Evolutionary conservation across 2,888 invertebrate genomes (phyloP).

Genomic region (Agonum fuliginosum): DNA sequence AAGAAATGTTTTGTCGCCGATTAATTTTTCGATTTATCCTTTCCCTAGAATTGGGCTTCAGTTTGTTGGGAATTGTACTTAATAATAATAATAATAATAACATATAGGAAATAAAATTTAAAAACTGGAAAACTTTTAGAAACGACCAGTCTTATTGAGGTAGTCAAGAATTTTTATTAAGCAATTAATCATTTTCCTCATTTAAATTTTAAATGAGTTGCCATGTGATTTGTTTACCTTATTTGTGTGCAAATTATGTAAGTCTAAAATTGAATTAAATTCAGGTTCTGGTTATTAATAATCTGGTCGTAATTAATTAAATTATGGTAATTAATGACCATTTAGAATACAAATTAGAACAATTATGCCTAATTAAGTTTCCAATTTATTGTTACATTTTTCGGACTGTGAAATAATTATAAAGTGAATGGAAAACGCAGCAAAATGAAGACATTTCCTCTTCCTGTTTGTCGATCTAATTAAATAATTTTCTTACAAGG

Average conservation of each 20-base stretch:
- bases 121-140: too few relatives aligned
- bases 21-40: too few relatives aligned
- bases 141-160: too few relatives aligned
- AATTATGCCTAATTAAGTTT: constrained; percentile 37
- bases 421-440: constrained; percentile 21
- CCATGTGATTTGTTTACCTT: constrained; percentile 21
- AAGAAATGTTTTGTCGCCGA: too few relatives aligned
- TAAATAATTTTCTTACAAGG: constrained; percentile 24
- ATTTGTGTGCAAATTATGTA: constrained; percentile 16
- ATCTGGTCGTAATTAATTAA: constrained; percentile 26
- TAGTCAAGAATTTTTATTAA: not conserved
- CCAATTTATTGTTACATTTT: constrained; percentile 32
- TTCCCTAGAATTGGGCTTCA: too few relatives aligned
- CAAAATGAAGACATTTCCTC: constrained; percentile 35
- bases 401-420: constrained; percentile 15
- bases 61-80: too few relatives aligned
- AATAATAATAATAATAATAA: too few relatives aligned
- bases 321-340: constrained; percentile 42
- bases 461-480: constrained; percentile 27
- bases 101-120: too few relatives aligned
- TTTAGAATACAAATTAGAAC: constrained; percentile 41
- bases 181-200: not conserved
- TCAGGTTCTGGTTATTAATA: constrained; percentile 13
- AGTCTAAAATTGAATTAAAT: constrained; percentile 15
- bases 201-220: constrained; percentile 26